Percentiles rank a stretch among this genome's conserved stretches.
Evolutionary conservation across 1,140 invertebrate genomes (phyloP).

Genomic region (Drosophila sulfurigaster): DNA sequence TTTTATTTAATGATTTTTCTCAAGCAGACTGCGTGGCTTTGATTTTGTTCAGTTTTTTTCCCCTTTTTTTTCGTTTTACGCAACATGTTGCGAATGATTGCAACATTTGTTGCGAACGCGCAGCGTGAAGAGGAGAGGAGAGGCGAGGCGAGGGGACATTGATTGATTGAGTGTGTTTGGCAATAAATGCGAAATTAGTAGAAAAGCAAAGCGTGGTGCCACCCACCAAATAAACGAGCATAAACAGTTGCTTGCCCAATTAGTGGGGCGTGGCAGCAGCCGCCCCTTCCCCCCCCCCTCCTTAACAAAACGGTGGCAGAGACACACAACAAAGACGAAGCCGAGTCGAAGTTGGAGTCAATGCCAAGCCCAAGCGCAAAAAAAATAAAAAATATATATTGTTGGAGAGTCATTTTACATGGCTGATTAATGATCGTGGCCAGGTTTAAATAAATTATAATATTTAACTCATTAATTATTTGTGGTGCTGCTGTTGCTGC

Average conservation of each 20-base stretch:
- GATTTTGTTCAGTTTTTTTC: conserved; percentile 26
- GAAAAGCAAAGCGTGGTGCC: conserved; percentile 46
- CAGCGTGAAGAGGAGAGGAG: too few species aligned
- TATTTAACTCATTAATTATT: conserved; percentile 77
- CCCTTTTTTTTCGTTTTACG: conserved; percentile 20
- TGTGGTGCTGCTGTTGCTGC: background rate
- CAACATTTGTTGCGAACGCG: conserved; percentile 40
- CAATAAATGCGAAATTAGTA: conserved; percentile 54
- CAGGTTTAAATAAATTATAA: conserved; percentile 73
- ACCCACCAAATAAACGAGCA: conserved; percentile 37
- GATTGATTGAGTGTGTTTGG: conserved; percentile 57
- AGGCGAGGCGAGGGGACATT: conserved; percentile 19
- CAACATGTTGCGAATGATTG: conserved; percentile 37
- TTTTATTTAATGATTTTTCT: conserved; percentile 23
- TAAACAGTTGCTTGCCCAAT: conserved; percentile 38
- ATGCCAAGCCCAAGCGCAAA: conserved; percentile 30
- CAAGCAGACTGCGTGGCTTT: conserved; percentile 46
- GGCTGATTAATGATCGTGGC: conserved; percentile 71
- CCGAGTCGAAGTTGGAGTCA: conserved; percentile 1
- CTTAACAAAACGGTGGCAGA: conserved; percentile 35
- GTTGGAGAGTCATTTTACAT: conserved; percentile 33
- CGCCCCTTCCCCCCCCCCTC: conserved; percentile 15
- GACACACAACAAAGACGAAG: conserved; percentile 27
- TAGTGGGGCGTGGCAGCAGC: conserved; percentile 51
- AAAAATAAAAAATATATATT: background rate